Base-by-base conservation (phyloP, 92 coral and sea anemone species). In the Phenganax stokvisi region DNA sequence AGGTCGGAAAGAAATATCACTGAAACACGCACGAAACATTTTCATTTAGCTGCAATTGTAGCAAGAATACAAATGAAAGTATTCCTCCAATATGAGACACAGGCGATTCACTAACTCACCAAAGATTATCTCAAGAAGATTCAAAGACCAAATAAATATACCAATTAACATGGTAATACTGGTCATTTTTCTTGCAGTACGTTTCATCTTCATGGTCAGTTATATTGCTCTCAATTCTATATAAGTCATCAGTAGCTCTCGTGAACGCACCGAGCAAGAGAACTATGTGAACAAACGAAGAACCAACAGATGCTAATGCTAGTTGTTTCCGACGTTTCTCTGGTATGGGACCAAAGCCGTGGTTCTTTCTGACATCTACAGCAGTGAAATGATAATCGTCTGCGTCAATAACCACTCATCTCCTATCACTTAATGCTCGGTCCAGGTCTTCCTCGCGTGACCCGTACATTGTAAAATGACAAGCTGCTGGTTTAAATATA, bases 271-370 rank as follows among this genome's bases (percentile, higher is more conserved):
- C 57, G 7, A 54, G 69, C 71, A 64, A 52, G 44, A 74, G 54
- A 27, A 81, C 62, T 29, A 84, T 54, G 16, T 71, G 65, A 12
- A 85, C 15, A 6, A 57, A 54, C 3, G 58, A 68, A 8, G 47
- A 77, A 7, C 77, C 9, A 6, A 27, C 51, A 2, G 86, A 75
- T 0, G 87, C 89, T 10, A 47, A 28, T 1, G 63, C 15, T 1
- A 89, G 84, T 16, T 47, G 28, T 3, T 57, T 79, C 27, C 88
- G 84, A 4, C 93, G 90, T 64, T 75, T 89, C 76, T 90, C 72
- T 13, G 84, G 83, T 47, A 87, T 25, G 31, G 89, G 90, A n/a
- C 90, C 93, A 83, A 90, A 90, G 0, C 93, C 89, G 61, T 90
- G 88, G 79, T 90, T 87, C 20, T 74, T 10, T 8, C 44, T 28